Base-by-base conservation (phyloP, 2,113 vertebrate genomes). In the Rattus rattus region DNA sequence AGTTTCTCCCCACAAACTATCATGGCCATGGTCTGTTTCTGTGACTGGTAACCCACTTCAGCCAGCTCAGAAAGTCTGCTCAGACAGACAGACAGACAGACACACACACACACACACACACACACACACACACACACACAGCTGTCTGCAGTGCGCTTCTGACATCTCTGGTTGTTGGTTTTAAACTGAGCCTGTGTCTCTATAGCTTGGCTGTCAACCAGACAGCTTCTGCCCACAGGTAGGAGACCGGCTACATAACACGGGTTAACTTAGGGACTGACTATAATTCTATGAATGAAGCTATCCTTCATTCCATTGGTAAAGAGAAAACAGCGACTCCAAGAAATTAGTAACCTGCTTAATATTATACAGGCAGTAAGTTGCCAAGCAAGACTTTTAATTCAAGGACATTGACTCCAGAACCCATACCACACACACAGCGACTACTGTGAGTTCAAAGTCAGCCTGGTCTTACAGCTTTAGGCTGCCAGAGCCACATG, bases 1-100 rank as follows among this genome's bases (percentile, higher is more conserved):
- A 96, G 91, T 88, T 88, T 94, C 52, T 72, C 72, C 69, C 76
- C 36, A 79, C 47, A 54, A 95, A 93, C 39, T 63, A 65, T 17
- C 17, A 7, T 11, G 36, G 69, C 54, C 72, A 0, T n/a, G 63
- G 87, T 76, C 17, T 90, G 47, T n/a, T 77, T 79, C 56, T 26
- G 39, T 67, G 65, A 4, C 65, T 72, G 73, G 49, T 83, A 91
- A 33, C 24, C 54, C 69, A 0, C 54, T 88, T 47, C 63, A 79
- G 54, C 47, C 33, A 39, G 19, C 49, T 65, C 28, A 83, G n/a
- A 70, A 81, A 39, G 59, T 56, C 67, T 33, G 67, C 26, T 13
- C 26, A 67, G 9, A 43, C 43, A 43, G 43, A 43, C 43, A 30
- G 28, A 67, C 65, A 26, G 22, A 26, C 28, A 26, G 1, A 13